Evolutionary conservation across 2,888 invertebrate genomes (phyloP), one percentile per base, ranked within the genome.

Genomic region (Andrena fulva): DNA sequence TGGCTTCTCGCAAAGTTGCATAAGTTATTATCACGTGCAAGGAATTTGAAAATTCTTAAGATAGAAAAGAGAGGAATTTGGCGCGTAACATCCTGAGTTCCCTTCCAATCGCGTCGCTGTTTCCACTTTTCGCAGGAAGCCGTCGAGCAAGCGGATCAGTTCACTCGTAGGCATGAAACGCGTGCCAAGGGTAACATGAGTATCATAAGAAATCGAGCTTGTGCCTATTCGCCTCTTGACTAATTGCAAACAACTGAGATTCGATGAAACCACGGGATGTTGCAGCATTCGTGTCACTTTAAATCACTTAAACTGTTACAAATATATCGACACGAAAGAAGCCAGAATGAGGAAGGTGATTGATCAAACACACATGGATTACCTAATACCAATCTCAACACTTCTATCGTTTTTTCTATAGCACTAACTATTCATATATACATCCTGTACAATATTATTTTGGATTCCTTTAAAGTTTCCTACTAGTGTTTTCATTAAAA

Each of bases 51-150:
- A 79, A 84, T 75, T 82, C 85, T 87, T 71, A 87, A 85, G 84
- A 88, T 84, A 88, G 85, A 83, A 72, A 63, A 70, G 59, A 67
- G 67, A 52, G 68, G 74, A 59, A 85, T 85, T 88, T 87, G 78
- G 85, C 87, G 76, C 82, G 68, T 20, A 60, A 74, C 70, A 71
- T 77, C 80, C 72, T 78, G 67, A 56, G 54, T 59, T 42, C 42
- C 60, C 42, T 78, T 77, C 69, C 77, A 50, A 29, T n/a, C 12
- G 24, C 54, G 5, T 60, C 48, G 69, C 42, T 56, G 56, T 82
- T 82, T 87, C 68, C 72, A 87, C 78, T 85, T 84, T 42, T 71
- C 79, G 68, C 84, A 85, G 85, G 84, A 86, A 89, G 81, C 82
- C 76, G 70, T 71, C 54, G 56, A 67, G 78, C 70, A 69, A 59